Percentiles rank a stretch among this genome's conserved stretches.
Evolutionary conservation across 2,113 vertebrate genomes (phyloP).

Genomic region (Genyomyrus donnyi): DNA sequence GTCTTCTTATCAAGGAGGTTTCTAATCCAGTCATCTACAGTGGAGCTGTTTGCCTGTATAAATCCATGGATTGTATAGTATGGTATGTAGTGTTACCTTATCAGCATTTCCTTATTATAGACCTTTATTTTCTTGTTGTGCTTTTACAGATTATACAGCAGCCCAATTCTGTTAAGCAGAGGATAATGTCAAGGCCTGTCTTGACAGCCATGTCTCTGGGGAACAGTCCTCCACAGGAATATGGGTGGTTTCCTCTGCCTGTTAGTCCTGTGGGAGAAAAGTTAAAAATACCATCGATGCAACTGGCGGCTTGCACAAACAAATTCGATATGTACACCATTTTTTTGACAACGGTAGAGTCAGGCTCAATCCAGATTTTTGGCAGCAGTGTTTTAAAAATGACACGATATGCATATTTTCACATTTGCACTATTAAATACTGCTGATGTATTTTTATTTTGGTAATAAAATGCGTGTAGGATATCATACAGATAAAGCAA

Average conservation of each 20-base stretch:
- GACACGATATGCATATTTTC: constrained; percentile 12
- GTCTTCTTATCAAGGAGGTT: background rate
- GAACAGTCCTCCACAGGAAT: background rate
- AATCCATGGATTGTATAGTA: background rate
- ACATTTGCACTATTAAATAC: constrained; percentile 17
- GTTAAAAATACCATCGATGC: background rate
- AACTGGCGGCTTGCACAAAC: background rate
- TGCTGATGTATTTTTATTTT: background rate
- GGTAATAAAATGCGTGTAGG: background rate
- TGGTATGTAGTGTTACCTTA: background rate
- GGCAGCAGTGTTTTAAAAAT: constrained; percentile 11
- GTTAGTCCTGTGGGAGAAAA: background rate
- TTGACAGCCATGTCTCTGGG: background rate
- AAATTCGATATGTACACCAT: background rate
- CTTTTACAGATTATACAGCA: background rate
- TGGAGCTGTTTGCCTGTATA: background rate
- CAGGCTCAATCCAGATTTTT: background rate
- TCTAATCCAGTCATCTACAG: background rate
- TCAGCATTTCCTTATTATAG: background rate
- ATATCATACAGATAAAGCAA: background rate
- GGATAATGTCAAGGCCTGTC: background rate
- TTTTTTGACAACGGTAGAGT: background rate
- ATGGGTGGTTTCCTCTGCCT: background rate
- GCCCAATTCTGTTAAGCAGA: background rate
- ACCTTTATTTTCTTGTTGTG: background rate